Evolutionary conservation across 2,888 invertebrate genomes (phyloP).

Genomic region (Dryobota labecula): DNA sequence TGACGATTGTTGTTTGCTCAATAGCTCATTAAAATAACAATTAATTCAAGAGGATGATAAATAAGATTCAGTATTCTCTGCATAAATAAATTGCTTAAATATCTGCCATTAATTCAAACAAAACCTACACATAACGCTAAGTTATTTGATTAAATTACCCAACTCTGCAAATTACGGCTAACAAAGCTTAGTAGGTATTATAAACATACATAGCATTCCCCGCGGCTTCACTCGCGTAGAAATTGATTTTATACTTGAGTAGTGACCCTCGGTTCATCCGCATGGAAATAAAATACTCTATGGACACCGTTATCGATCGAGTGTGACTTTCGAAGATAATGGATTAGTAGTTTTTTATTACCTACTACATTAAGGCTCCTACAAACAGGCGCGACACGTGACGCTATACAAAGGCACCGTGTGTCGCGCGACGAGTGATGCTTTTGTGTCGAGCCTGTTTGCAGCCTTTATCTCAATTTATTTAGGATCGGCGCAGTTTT

Average conservation of each 20-base stretch:
- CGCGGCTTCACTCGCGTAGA: conserved; percentile 23
- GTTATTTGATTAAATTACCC: background rate
- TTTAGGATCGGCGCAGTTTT: background rate
- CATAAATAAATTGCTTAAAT: conserved; percentile 6
- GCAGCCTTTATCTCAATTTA: background rate
- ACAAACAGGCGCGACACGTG: no score
- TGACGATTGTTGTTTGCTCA: background rate
- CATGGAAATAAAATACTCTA: conserved; percentile 35
- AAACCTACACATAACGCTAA: background rate
- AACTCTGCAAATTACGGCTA: background rate
- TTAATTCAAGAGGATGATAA: background rate
- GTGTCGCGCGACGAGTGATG: no score
- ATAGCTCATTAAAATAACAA: conserved; percentile 15
- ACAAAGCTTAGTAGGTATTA: conserved; percentile 1
- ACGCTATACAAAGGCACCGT: no score
- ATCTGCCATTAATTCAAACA: conserved; percentile 7
- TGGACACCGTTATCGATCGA: conserved; percentile 17
- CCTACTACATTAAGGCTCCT: no score
- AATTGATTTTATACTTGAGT: conserved; percentile 52
- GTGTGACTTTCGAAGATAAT: conserved; percentile 7
- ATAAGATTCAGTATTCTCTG: background rate
- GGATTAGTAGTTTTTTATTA: background rate
- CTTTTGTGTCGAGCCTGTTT: no score
- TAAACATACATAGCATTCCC: conserved; percentile 2
- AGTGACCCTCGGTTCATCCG: conserved; percentile 29